phyloP scores from a whole-genome alignment of 2,113 vertebrate species.

The Epinephelus moara region DNA sequence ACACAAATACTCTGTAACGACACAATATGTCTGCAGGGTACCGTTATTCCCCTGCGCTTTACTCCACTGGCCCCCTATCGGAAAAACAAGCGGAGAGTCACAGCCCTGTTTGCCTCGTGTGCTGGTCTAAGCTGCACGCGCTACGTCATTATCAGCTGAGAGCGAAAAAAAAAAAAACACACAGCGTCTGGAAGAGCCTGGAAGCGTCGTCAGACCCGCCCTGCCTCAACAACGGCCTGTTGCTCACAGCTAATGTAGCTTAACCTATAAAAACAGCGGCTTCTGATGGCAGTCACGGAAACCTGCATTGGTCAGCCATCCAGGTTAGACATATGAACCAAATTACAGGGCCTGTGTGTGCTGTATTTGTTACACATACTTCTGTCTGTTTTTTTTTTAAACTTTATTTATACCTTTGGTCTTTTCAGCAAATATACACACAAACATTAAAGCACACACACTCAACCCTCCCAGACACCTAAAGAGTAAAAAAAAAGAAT shows the following conservation, averaged over 20 bases:
- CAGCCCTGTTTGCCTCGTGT: background rate
- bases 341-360: too few relatives aligned
- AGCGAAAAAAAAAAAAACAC: constrained; percentile 21
- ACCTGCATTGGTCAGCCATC: background rate
- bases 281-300: background rate
- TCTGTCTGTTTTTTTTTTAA: too few relatives aligned
- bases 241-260: background rate
- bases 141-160: constrained; percentile 80
- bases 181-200: constrained; percentile 72
- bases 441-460: too few relatives aligned
- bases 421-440: too few relatives aligned
- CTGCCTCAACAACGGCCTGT: constrained; percentile 20
- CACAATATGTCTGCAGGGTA: background rate
- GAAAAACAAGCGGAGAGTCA: background rate
- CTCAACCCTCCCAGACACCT: too few relatives aligned
- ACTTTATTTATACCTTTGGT: too few relatives aligned
- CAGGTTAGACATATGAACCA: background rate
- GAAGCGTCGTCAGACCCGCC: constrained; percentile 58
- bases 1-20: background rate
- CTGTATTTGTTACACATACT: too few relatives aligned
- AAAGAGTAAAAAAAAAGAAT: too few relatives aligned
- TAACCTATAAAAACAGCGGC: background rate
- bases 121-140: constrained; percentile 8
- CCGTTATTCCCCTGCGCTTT: background rate
- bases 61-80: background rate